Conservation (phyloP, 2,797 vertebrate genomes). For the Falco berigora region DNA sequence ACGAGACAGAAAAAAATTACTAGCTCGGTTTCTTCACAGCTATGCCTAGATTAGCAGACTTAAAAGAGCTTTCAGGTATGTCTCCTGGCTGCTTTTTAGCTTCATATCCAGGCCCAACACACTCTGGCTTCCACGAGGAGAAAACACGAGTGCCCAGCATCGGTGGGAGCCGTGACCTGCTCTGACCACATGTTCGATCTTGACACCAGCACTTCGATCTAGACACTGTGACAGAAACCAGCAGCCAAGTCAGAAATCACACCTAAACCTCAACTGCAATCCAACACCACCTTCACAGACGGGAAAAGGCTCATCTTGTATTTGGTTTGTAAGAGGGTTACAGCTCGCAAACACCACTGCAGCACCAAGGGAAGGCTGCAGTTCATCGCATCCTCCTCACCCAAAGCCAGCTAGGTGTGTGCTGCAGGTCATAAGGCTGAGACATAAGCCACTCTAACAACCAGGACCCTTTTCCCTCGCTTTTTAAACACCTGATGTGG, state of each 20-base stretch:
- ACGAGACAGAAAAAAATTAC: background rate
- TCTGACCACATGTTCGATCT: background rate
- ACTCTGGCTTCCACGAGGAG: background rate
- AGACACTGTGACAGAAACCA: background rate
- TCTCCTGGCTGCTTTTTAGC: background rate
- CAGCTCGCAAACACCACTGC: background rate
- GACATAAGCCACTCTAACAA: background rate
- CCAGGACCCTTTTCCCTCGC: background rate
- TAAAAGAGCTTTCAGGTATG: background rate
- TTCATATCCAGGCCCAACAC: background rate
- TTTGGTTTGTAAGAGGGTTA: background rate
- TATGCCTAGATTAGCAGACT: background rate
- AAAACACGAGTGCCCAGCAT: background rate
- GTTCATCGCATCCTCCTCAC: background rate
- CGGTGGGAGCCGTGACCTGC: fast-evolving
- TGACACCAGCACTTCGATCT: background rate
- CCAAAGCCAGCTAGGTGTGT: background rate
- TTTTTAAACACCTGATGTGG: background rate
- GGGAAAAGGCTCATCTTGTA: no score
- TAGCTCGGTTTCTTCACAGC: background rate
- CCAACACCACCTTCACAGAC: background rate
- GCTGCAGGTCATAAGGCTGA: background rate
- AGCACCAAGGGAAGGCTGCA: background rate
- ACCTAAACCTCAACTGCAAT: background rate
- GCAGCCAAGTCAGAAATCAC: background rate